phyloP scores from a whole-genome alignment of 1,140 invertebrate genomes.

The Pseudoatta argentina region DNA sequence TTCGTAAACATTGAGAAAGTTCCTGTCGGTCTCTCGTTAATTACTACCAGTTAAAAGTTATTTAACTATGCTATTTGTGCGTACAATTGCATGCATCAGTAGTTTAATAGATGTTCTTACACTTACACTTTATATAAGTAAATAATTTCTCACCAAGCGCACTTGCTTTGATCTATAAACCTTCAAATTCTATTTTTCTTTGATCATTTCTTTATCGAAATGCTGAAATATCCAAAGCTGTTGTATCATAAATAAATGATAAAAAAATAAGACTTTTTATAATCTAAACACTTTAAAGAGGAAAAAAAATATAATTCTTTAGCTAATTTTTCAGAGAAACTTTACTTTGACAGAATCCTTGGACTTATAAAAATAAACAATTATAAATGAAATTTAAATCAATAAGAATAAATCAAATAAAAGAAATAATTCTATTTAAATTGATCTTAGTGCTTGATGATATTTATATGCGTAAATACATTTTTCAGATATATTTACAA shows the following conservation, averaged over 20 bases:
- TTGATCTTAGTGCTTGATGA: too few species aligned
- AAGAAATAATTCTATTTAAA: too few species aligned
- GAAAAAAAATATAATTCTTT: not conserved
- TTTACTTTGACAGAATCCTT: not conserved
- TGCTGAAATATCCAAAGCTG: not conserved
- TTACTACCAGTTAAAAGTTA: constrained; percentile 8
- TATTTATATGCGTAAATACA: too few species aligned
- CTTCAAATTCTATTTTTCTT: not conserved
- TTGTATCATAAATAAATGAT: not conserved
- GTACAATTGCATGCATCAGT: constrained; percentile 1
- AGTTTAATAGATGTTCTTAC: not conserved
- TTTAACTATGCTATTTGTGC: not conserved
- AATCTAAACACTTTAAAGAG: not conserved
- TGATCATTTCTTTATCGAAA: not conserved
- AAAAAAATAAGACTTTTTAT: not conserved
- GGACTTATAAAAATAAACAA: not conserved
- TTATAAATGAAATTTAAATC: not conserved
- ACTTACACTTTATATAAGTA: not conserved
- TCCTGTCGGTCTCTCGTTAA: not conserved
- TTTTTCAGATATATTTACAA: too few species aligned
- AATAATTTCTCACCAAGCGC: not conserved
- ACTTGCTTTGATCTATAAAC: not conserved
- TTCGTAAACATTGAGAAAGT: constrained; percentile 35
- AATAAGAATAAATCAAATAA: too few species aligned
- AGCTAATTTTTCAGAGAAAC: not conserved